Evolutionary conservation across 2,888 invertebrate genomes (phyloP), one percentile per base, ranked within the genome.

Genomic region (Amphipoea oculea): DNA sequence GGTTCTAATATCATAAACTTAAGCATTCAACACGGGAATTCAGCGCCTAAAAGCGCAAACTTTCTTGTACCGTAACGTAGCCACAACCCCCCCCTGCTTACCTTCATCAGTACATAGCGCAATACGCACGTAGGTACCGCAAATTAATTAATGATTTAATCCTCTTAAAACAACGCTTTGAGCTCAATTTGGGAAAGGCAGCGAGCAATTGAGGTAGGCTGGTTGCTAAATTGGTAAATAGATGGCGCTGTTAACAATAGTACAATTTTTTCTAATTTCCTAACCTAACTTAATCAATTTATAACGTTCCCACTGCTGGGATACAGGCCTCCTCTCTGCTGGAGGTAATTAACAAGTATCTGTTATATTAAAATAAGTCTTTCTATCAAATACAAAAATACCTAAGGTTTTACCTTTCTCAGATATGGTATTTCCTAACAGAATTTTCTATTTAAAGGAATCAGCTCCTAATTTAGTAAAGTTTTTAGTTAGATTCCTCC

Each of bases 131-230:
- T 71, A 78, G 75, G 29, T 84, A 79, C 78, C 87, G 85, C 74
- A 90, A 88, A 91, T 91, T 90, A 91, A 91, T 92, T 89, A 92
- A 90, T 90, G 85, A 91, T 88, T 86, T 90, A 91, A 90, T 91
- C 91, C 91, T 89, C 90, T 90, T 92, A 89, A 89, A 90, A 89
- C 83, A 85, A 82, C 77, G 79, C 62, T 60, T 42, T 62, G 60
- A 62, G 75, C 60, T 67, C 73, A 81, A 83, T 73, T 70, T 79
- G 14, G 5, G 14, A 60, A 63, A 62, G 72, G 36, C 0, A 81
- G 84, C 89, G 87, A 20, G 6, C 57, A 23, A 29, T 42, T 23
- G 1, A n/a, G 1, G 9, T 48, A 6, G 17, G n/a, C 11, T 14
- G 54, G 4, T 75, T 70, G 12, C 40, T 12, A 1, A 4, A 14